Conservation (phyloP, 2,797 vertebrate species). For the Acomys russatus region DNA sequence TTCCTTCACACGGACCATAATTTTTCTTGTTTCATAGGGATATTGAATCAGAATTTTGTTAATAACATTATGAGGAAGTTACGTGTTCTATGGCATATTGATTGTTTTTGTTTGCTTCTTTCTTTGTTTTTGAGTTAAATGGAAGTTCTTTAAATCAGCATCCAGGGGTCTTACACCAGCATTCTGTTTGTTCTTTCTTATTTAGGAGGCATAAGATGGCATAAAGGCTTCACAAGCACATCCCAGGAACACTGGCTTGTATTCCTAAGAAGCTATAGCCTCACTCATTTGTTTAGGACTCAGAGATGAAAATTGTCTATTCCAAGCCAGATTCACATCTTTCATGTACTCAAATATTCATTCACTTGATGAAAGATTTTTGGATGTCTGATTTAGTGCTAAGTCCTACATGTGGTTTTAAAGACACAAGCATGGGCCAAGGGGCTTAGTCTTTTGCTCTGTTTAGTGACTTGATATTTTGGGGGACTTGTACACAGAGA, state of each 20-base stretch:
- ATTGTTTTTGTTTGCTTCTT: not conserved
- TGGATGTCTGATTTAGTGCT: not conserved
- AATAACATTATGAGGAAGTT: not conserved
- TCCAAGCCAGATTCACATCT: not conserved
- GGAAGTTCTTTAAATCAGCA: not conserved
- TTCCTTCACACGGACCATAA: not conserved
- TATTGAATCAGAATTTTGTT: not conserved
- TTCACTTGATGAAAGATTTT: not conserved
- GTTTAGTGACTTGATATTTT: not conserved
- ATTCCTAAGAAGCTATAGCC: not conserved
- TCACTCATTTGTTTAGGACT: not conserved
- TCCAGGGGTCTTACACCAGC: not conserved
- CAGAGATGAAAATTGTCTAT: not conserved
- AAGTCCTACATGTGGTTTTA: not conserved
- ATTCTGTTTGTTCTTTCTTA: not conserved
- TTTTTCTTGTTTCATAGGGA: not conserved
- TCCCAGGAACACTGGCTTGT: not conserved
- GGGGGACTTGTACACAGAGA: not conserved
- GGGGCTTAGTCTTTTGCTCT: not conserved
- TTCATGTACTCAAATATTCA: not conserved
- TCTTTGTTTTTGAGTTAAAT: not conserved
- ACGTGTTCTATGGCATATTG: not conserved
- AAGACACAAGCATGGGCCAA: not conserved
- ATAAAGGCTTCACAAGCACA: not conserved
- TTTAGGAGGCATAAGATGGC: not conserved